Base-by-base conservation (phyloP, 2,888 invertebrate genomes). In the Hololepta plana region DNA sequence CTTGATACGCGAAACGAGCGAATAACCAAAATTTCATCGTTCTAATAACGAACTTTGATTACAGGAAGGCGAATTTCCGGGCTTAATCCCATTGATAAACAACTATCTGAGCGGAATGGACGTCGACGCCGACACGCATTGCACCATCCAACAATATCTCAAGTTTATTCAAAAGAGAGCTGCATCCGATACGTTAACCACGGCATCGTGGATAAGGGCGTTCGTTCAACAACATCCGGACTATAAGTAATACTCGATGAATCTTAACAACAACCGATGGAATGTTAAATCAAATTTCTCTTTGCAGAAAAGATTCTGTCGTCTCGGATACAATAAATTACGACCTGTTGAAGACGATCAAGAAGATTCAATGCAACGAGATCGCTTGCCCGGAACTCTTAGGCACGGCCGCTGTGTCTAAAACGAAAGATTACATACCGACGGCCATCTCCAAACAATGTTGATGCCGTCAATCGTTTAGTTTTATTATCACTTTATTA, bases 61-160 rank as follows among this genome's bases (percentile, higher is more conserved):
- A 17, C 39, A 84, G 80, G 72, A 73, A 32, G 80, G 77, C 30
- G 72, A 75, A 32, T 99, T 96, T 60, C 91, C 93, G 12, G 98
- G 98, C 0, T 62, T 99, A 41, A 73, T 95, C 37, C 85, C 93
- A 3, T 60, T 99, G 40, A 88, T 98, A 34, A 81, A 88, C 50
- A 85, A 81, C 42, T 98, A 91, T 57, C 62, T 98, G 42, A 79
- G 80, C 37, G 82, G 81, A 32, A 87, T 95, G 72, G 95, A 98
- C 53, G 84, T 95, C 25, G 98, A 98, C 59, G 90, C 93, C 2
- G 96, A 96, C 55, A 96, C 95, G 20, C 84, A 88, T 53, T 96
- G 96, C 59, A 90, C 91, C 5, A 82, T 98, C 44, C 82, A 85
- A 53, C 87, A 93, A 57, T 98, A 98, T 60, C 67, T 98, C 35